These are phyloP conservation scores for Rhagoletis pomonella DNA, from an alignment of 1,140 invertebrate species.

Conservation along the genomic window DNA sequence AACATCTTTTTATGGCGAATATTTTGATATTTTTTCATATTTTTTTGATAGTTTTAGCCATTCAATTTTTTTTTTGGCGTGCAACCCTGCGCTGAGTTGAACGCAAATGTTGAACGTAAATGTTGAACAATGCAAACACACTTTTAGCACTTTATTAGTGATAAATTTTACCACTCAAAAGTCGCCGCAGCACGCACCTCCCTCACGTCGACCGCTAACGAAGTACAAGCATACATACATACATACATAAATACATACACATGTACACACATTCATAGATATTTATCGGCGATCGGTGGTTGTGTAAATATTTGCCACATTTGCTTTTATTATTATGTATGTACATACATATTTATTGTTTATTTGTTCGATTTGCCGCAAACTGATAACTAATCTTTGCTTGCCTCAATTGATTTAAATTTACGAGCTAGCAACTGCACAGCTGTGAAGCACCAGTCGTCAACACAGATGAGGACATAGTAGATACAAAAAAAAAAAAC, in stretches of 20 bases:
- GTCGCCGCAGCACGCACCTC: not conserved
- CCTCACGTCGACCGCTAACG: not conserved
- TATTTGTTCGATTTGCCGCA: not conserved
- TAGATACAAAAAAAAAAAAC: not conserved
- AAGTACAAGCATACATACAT: not conserved
- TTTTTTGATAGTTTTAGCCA: no score
- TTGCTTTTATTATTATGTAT: not conserved
- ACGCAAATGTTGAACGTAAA: no score
- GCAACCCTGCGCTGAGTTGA: no score
- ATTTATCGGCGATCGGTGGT: not conserved
- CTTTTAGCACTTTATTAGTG: not conserved
- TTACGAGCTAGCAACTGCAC: not conserved
- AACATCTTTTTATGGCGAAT: no score
- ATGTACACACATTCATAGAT: no score
- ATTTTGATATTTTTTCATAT: no score
- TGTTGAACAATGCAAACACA: no score
- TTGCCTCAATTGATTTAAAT: conserved; percentile 35
- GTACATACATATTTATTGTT: not conserved
- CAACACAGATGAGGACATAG: not conserved
- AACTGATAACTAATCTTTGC: conserved; percentile 9
- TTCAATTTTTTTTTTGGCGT: no score
- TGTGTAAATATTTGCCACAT: conserved; percentile 22
- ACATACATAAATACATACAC: no score
- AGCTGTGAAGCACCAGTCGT: not conserved
- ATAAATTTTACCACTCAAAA: not conserved